A percentile compares a stretch with the other conserved stretches of the same genome.
Conservation (phyloP, 1,140 invertebrate genomes). For the Atopsyche davidsoni region DNA sequence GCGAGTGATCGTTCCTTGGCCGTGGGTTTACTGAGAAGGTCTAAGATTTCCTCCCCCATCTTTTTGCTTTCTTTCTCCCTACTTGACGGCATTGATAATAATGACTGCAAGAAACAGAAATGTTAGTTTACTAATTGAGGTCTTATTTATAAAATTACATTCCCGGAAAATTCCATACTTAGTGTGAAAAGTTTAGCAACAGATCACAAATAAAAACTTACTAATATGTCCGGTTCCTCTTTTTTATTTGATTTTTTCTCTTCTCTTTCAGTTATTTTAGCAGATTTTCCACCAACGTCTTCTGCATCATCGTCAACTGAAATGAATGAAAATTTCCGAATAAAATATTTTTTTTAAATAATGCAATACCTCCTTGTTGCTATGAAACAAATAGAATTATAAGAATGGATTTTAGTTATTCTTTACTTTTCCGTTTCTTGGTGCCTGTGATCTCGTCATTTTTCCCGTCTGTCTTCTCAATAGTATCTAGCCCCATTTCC, state of each 20-base stretch:
- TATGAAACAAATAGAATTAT: background rate
- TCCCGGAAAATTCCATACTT: constrained; percentile 16
- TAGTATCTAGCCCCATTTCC: constrained; percentile 45
- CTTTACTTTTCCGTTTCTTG: constrained; percentile 42
- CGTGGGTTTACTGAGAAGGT: constrained; percentile 89
- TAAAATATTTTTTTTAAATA: background rate
- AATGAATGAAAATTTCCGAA: constrained; percentile 5
- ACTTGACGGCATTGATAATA: constrained; percentile 89
- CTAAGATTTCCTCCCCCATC: constrained; percentile 92
- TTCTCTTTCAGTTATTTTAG: constrained; percentile 33
- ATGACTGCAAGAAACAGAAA: constrained; percentile 52
- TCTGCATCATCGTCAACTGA: constrained; percentile 42
- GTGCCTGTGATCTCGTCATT: constrained; percentile 30
- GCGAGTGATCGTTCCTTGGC: constrained; percentile 91
- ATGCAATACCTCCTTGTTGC: background rate
- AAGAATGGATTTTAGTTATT: background rate
- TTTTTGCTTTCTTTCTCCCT: constrained; percentile 93
- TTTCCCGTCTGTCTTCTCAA: constrained; percentile 31
- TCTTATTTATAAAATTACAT: background rate
- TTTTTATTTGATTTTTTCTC: constrained; percentile 38
- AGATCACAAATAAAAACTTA: constrained; percentile 32
- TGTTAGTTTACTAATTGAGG: background rate
- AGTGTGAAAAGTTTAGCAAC: constrained; percentile 33
- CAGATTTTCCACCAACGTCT: constrained; percentile 26
- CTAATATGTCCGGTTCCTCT: constrained; percentile 36